These are phyloP conservation scores for Sphenopsis melanotis DNA, from an alignment of 2,797 vertebrate genomes.

Conservation along the genomic window DNA sequence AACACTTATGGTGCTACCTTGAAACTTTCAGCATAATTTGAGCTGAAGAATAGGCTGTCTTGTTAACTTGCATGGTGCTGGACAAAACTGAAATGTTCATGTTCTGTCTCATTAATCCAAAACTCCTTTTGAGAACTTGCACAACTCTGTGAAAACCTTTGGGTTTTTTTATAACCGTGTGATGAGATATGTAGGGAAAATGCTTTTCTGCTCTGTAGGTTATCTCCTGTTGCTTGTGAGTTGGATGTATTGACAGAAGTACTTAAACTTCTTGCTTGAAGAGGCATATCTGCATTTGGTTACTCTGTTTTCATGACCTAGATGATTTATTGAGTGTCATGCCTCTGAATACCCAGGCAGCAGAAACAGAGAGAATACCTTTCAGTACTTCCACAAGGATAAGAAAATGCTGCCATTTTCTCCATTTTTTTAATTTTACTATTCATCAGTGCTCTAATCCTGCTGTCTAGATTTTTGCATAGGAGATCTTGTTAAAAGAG, in stretches of 20 bases:
- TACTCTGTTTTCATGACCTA: background rate
- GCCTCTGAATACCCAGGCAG: background rate
- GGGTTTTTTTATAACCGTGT: background rate
- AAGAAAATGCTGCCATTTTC: background rate
- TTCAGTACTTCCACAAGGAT: background rate
- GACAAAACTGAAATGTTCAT: background rate
- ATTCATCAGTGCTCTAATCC: background rate
- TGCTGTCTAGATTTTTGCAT: background rate
- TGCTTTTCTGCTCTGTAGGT: background rate
- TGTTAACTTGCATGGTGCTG: background rate
- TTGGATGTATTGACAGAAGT: background rate
- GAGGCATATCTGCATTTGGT: background rate
- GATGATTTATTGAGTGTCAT: background rate
- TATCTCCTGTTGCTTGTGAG: background rate
- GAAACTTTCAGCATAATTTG: background rate
- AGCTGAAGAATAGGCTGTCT: background rate
- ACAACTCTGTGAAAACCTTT: background rate
- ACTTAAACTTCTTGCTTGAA: background rate
- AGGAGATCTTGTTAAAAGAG: background rate
- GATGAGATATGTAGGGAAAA: background rate
- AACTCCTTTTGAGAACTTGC: background rate
- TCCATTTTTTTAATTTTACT: background rate
- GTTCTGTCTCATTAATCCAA: background rate
- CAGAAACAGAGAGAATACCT: background rate
- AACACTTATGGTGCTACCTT: background rate